Percentiles rank a stretch among this genome's conserved stretches.
Evolutionary conservation across 1,140 invertebrate species (phyloP).

Genomic region (Drosophila watanabei): DNA sequence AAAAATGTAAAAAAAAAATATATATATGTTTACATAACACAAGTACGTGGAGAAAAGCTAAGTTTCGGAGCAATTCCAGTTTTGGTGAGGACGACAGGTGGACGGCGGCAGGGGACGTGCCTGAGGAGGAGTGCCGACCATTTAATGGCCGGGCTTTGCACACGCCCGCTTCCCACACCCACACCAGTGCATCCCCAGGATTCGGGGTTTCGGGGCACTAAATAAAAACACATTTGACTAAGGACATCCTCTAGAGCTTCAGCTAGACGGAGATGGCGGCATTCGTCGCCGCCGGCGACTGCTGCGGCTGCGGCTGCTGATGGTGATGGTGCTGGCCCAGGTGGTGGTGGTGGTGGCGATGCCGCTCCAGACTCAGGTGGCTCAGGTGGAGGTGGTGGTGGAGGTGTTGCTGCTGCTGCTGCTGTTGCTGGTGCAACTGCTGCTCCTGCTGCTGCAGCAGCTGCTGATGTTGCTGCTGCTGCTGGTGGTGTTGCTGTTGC

Average conservation of each 20-base stretch:
- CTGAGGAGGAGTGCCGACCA: constrained; percentile 32
- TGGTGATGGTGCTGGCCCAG: constrained; percentile 23
- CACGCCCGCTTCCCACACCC: constrained; percentile 9
- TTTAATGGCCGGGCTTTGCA: constrained; percentile 38
- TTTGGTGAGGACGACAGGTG: constrained; percentile 13
- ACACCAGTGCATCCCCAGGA: not conserved
- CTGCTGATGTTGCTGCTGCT: constrained; percentile 13
- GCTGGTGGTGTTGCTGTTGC: constrained; percentile 30
- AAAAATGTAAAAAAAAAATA: constrained; percentile 9
- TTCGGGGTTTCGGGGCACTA: not conserved
- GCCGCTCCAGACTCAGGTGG: constrained; percentile 18
- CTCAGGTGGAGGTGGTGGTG: constrained; percentile 31
- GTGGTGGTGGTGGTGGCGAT: constrained; percentile 14
- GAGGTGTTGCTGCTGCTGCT: constrained; percentile 23
- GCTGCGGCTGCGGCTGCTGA: constrained; percentile 40
- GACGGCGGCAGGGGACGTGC: not conserved
- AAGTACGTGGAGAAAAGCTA: constrained; percentile 71
- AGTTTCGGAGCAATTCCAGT: constrained; percentile 53
- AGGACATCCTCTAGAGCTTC: constrained; percentile 11
- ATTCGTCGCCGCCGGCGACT: constrained; percentile 60
- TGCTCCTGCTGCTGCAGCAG: constrained; percentile 22
- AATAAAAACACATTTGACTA: constrained; percentile 46
- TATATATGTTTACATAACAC: constrained; percentile 58
- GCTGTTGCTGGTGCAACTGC: constrained; percentile 21
- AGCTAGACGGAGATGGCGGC: constrained; percentile 76